Conservation (phyloP, 2,113 vertebrate species). For the Rhinichthys klamathensis region DNA sequence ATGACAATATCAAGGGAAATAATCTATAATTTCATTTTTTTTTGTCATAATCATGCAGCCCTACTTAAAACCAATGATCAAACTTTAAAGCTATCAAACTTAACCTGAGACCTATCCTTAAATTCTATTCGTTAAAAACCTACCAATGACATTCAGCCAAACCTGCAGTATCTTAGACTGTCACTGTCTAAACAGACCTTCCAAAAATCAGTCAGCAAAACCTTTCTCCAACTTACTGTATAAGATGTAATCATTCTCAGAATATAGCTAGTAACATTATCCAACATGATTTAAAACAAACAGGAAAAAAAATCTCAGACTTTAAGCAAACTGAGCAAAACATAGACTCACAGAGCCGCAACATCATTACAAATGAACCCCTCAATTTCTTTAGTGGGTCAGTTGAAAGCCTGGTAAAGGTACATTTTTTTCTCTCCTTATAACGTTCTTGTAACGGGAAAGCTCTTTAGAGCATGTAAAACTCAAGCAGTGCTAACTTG, state of each 20-base stretch:
- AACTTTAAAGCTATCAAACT: not conserved
- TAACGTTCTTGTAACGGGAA: not conserved
- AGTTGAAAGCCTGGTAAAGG: not conserved
- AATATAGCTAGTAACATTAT: not conserved
- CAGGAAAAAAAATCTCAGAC: not conserved
- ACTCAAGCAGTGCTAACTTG: constrained; percentile 17
- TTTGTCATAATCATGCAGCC: constrained; percentile 11
- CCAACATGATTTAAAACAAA: not conserved
- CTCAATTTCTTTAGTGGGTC: constrained; percentile 4
- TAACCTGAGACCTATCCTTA: not conserved
- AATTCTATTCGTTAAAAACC: not conserved
- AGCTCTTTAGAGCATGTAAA: constrained; percentile 19
- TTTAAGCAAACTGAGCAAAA: not conserved
- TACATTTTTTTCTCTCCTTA: too few relatives aligned
- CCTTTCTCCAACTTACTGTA: not conserved
- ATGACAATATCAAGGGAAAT: not conserved
- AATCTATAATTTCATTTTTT: not conserved
- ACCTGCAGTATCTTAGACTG: not conserved
- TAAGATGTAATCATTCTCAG: not conserved
- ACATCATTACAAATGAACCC: constrained; percentile 1
- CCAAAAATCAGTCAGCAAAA: not conserved
- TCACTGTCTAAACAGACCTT: not conserved
- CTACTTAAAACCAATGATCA: not conserved
- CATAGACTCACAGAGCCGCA: constrained; percentile 14
- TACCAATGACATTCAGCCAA: not conserved